Evolutionary conservation across 2,888 invertebrate species (phyloP), one percentile per base, ranked within the genome.

Genomic region (Caenorhabditis sp.): DNA sequence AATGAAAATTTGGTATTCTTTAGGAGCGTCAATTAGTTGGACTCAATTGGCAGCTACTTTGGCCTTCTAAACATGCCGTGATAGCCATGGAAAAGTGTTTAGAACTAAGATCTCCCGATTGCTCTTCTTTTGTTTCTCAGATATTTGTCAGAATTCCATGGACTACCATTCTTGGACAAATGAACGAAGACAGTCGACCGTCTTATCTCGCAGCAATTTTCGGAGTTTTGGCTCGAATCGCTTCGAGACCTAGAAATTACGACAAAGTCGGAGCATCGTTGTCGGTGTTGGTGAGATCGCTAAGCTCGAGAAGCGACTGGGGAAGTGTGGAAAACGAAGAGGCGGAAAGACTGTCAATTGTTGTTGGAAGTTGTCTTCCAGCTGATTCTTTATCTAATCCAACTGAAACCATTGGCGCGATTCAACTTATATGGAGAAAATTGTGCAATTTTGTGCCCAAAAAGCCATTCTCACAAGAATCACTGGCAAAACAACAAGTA

Each of bases 61-160:
- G 77, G 73, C 82, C 82, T 1, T 80, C 82, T 5, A 66, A 71
- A 20, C 63, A 75, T 0, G 79, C 76, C 12, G 62, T 82, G 12
- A 63, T 62, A 27, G 78, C 78, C 7, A 75, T 81, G 77, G 72
- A 78, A 31, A 66, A 67, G 2, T 72, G 74, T 57, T 60, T 81
- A 20, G 76, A 72, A n/a, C 63, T 62, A 12, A 59, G 75, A 8
- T 80, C 82, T 10, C 71, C 77, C 0, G 83, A 84, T 57, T 80
- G 81, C 57, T 76, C 76, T 2, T 81, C 84, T 0, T 76, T 85
- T 31, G 66, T 86, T 17, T 70, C 82, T 2, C 84, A 86, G 58
- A 76, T 86, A 21, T 66, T 84, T 5, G 85, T 84, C 21, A 70
- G 86, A 3, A 70, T 86, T 52, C 80, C 82, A 20, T 86, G 86